A percentile compares a stretch with the other conserved stretches of the same genome.
Evolutionary conservation across 2,888 invertebrate species (phyloP).

Genomic region (Cataglyphis altisquamis): DNA sequence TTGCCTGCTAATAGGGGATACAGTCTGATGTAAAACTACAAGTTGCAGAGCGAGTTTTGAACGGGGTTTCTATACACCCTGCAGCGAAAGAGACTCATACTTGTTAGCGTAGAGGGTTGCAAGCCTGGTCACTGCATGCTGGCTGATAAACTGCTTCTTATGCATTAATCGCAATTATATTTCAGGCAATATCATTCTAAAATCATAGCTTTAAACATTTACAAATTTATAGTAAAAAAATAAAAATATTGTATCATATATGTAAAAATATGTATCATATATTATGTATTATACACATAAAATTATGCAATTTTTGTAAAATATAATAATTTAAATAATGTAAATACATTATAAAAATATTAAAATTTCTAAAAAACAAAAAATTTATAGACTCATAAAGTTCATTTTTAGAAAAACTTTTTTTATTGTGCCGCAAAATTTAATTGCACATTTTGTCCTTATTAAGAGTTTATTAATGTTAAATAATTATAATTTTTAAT

Average conservation of each 20-base stretch:
- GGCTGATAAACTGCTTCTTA: not conserved
- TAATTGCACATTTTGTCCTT: not conserved
- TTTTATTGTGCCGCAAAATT: not conserved
- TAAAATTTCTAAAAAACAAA: not conserved
- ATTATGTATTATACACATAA: no score
- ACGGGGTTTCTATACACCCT: slow-evolving; percentile 65
- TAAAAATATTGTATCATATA: not conserved
- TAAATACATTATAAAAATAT: not conserved
- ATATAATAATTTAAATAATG: not conserved
- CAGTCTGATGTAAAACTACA: slow-evolving; percentile 65
- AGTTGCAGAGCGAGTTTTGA: slow-evolving; percentile 24
- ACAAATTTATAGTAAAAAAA: not conserved
- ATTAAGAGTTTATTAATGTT: not conserved
- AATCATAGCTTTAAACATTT: not conserved
- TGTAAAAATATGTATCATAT: no score
- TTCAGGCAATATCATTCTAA: not conserved
- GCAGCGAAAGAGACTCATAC: slow-evolving; percentile 61
- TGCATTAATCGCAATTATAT: not conserved
- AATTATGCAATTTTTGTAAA: not conserved
- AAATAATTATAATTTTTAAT: not conserved
- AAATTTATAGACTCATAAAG: not conserved
- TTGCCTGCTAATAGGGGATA: slow-evolving; percentile 79
- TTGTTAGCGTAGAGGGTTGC: not conserved
- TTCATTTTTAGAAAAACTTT: not conserved
- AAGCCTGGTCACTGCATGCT: not conserved